Evolutionary conservation across 2,797 vertebrate genomes (phyloP).

Genomic region (Siniperca obscura): DNA sequence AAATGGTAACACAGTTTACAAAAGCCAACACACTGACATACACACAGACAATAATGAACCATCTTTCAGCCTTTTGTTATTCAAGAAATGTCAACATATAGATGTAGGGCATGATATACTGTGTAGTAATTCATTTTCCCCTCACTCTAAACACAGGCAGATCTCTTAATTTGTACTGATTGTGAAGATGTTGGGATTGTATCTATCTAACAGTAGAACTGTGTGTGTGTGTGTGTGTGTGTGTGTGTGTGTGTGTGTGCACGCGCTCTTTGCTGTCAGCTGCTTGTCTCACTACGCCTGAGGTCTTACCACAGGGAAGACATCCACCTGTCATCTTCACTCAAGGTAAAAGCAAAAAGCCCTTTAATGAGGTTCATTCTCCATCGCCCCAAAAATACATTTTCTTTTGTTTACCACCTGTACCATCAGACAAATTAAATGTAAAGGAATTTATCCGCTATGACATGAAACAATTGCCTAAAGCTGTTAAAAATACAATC

Average conservation of each 20-base stretch:
- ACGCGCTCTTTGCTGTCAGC: conserved; percentile 62
- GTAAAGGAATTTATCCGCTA: background rate
- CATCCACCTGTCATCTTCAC: conserved; percentile 77
- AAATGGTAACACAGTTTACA: background rate
- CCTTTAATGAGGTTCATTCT: conserved; percentile 59
- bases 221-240: conserved; percentile 7
- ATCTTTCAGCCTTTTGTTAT: background rate
- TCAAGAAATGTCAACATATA: background rate
- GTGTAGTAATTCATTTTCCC: background rate
- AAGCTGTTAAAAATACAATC: conserved; percentile 1
- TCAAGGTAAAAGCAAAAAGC: conserved; percentile 62
- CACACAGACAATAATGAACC: background rate
- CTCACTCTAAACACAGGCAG: background rate
- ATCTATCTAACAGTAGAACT: conserved; percentile 8
- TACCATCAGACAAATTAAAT: conserved; percentile 9
- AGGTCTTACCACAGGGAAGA: conserved; percentile 68
- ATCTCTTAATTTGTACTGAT: background rate
- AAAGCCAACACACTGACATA: background rate
- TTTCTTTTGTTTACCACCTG: conserved; percentile 32
- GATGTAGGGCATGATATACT: background rate
- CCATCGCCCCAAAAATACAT: conserved; percentile 36
- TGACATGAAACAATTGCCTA: background rate
- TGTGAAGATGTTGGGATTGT: conserved; percentile 9
- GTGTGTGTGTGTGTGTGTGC: background rate
- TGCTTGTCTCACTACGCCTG: conserved; percentile 61